Conservation (phyloP, 2,797 vertebrate genomes). For the Sciaenops ocellatus region DNA sequence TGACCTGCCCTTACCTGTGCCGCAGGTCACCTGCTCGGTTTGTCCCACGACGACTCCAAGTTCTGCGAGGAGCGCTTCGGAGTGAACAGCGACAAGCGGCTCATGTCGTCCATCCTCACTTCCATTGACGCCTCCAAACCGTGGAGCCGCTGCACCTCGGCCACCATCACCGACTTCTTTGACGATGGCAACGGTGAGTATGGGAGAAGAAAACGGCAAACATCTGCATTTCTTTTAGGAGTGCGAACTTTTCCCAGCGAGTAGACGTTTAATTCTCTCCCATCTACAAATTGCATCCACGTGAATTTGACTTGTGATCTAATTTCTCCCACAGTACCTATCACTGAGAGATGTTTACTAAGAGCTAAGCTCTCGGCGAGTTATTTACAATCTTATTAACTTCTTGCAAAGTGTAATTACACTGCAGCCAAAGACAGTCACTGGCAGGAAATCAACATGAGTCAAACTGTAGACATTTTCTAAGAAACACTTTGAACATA, state of each 20-base stretch:
- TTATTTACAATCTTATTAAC: constrained; percentile 43
- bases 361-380: constrained; percentile 24
- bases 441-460: constrained; percentile 41
- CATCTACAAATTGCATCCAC: constrained; percentile 40
- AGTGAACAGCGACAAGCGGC: constrained; percentile 94
- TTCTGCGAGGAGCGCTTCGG: constrained; percentile 98
- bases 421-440: constrained; percentile 32
- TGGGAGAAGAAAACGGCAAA: background rate
- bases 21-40: constrained; percentile 95
- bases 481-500: background rate
- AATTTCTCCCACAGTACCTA: constrained; percentile 8
- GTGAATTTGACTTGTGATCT: constrained; percentile 20
- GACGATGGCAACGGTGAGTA: constrained; percentile 95
- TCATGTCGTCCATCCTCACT: constrained; percentile 98
- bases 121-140: constrained; percentile 98
- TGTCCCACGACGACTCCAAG: constrained; percentile 98
- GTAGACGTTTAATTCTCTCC: constrained; percentile 3
- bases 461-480: constrained; percentile 26
- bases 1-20: background rate
- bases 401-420: constrained; percentile 17
- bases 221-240: constrained; percentile 8
- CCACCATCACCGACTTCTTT: constrained; percentile 97
- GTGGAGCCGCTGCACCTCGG: constrained; percentile 98
- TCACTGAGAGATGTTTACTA: constrained; percentile 6
- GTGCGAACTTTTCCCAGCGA: constrained; percentile 28